A percentile compares a stretch with the other conserved stretches of the same genome.
phyloP scores from a whole-genome alignment of 1,140 invertebrate genomes.

The Aphidius ervi region DNA sequence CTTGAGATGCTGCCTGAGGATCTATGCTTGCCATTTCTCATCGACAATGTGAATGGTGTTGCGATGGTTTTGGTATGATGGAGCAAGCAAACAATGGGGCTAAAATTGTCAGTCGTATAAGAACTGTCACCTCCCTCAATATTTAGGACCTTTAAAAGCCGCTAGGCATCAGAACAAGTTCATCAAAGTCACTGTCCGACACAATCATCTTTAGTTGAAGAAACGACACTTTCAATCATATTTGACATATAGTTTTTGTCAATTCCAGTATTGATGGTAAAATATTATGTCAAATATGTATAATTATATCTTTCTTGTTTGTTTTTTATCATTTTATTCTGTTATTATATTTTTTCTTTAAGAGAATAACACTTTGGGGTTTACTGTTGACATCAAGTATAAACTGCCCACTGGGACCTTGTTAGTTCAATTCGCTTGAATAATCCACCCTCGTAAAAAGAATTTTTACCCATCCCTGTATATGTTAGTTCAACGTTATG shows the following conservation, averaged over 20 bases:
- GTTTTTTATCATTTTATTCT: slow-evolving; percentile 13
- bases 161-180: slow-evolving; percentile 29
- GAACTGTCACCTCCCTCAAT: slow-evolving; percentile 29
- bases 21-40: slow-evolving; percentile 47
- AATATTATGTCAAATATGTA: background rate
- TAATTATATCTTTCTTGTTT: background rate
- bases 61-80: slow-evolving; percentile 16
- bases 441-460: slow-evolving; percentile 27
- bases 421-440: slow-evolving; percentile 46
- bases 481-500: slow-evolving; percentile 5
- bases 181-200: slow-evolving; percentile 36
- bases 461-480: slow-evolving; percentile 5
- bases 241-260: background rate
- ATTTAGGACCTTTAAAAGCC: slow-evolving; percentile 19
- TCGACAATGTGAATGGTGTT: slow-evolving; percentile 15
- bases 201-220: too few species aligned
- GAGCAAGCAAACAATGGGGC: slow-evolving; percentile 34
- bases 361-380: slow-evolving; percentile 30
- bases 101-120: slow-evolving; percentile 25
- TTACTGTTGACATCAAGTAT: slow-evolving; percentile 42
- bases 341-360: slow-evolving; percentile 23
- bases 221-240: too few species aligned
- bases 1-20: slow-evolving; percentile 39
- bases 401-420: slow-evolving; percentile 52
- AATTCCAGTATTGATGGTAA: background rate